A percentile compares a stretch with the other conserved stretches of the same genome.
These are phyloP conservation scores for Pipistrellus nathusii DNA, from an alignment of 2,797 vertebrate species.

Conservation along the genomic window DNA sequence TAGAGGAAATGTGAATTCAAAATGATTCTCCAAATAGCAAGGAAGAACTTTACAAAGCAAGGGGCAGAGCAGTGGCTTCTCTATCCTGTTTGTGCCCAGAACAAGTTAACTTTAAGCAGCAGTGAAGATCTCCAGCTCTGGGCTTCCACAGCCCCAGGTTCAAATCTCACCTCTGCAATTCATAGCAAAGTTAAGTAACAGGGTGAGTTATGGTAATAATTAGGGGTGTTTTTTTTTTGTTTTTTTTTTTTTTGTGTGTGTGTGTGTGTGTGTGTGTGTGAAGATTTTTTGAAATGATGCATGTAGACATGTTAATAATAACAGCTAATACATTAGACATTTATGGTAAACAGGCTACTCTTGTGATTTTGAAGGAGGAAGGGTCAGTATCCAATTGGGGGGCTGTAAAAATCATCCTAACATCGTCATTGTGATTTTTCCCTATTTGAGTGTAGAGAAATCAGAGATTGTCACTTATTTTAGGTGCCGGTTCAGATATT, in stretches of 20 bases:
- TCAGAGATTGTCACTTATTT: constrained; percentile 53
- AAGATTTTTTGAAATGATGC: constrained; percentile 2
- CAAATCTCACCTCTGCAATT: not conserved
- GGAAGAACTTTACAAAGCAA: constrained; percentile 1
- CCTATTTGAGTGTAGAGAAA: constrained; percentile 53
- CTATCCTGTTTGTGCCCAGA: not conserved
- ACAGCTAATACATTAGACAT: not conserved
- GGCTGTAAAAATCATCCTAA: constrained; percentile 44
- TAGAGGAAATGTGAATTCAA: constrained; percentile 66
- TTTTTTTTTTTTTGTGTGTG: not conserved
- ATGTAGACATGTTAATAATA: constrained; percentile 15
- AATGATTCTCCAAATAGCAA: constrained; percentile 52
- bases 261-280: too few relatives aligned
- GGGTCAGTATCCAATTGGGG: constrained; percentile 47
- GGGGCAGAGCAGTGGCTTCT: not conserved
- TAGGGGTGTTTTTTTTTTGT: too few relatives aligned
- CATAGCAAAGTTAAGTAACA: not conserved
- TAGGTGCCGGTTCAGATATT: constrained; percentile 12
- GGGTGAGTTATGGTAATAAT: not conserved
- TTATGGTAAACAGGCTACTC: constrained; percentile 40
- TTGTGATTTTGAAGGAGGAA: not conserved
- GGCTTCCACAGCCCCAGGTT: not conserved
- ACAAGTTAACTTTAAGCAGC: not conserved
- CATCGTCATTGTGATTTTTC: constrained; percentile 58
- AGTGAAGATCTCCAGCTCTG: not conserved